Evolutionary conservation across 2,888 invertebrate species (phyloP).

Genomic region (Lasioglossum figueresi): DNA sequence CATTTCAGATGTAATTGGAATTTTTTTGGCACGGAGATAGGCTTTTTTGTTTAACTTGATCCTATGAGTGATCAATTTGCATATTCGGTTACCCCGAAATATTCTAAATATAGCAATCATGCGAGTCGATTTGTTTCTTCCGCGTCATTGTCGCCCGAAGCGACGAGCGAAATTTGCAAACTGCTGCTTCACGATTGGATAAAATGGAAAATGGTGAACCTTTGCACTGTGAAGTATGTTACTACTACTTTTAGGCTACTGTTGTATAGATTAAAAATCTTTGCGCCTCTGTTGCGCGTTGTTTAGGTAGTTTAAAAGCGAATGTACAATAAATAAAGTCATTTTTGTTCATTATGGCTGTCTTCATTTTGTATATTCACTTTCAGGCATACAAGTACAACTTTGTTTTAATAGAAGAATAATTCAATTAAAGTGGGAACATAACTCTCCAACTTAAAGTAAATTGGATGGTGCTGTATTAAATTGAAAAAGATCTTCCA

Average conservation of each 20-base stretch:
- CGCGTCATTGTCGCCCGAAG: background rate
- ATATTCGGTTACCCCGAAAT: background rate
- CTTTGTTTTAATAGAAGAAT: background rate
- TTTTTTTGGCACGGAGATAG: background rate
- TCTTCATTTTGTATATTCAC: background rate
- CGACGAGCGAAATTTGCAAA: background rate
- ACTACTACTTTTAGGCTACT: background rate
- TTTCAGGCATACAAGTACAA: background rate
- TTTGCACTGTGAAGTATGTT: slow-evolving; percentile 1
- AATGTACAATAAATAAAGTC: background rate
- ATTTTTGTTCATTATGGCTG: background rate
- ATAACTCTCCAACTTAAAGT: background rate
- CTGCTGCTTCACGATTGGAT: background rate
- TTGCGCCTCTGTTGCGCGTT: background rate
- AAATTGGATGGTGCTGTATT: background rate
- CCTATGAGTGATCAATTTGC: background rate
- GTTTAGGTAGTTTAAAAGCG: background rate
- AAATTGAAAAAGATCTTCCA: background rate
- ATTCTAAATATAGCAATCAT: slow-evolving; percentile 3
- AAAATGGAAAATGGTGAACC: background rate
- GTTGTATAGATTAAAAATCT: background rate
- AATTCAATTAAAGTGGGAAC: background rate
- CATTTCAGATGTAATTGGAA: background rate
- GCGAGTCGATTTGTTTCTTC: background rate
- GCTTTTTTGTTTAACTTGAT: background rate